Conservation (phyloP, 2,888 invertebrate species). For the Patella pellucida region DNA sequence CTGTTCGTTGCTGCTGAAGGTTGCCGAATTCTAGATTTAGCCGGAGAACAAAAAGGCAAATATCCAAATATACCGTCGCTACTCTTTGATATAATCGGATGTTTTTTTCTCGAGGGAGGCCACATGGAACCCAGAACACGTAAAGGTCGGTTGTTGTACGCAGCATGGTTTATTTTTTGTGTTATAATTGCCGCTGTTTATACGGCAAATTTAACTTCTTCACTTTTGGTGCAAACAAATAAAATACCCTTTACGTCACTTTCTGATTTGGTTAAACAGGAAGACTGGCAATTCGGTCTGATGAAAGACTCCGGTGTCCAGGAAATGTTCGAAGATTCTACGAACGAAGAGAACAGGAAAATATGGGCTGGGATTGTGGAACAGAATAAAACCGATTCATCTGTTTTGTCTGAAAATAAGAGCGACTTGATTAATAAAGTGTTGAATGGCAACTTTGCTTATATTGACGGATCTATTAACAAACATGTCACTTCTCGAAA, state of each 20-base stretch:
- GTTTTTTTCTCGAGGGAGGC: not conserved
- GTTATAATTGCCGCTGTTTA: conserved; percentile 17
- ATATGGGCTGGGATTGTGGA: not conserved
- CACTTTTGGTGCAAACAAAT: not conserved
- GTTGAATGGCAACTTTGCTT: too few species aligned
- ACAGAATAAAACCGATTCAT: not conserved
- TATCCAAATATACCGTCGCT: not conserved
- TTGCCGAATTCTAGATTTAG: not conserved
- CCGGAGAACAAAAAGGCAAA: not conserved
- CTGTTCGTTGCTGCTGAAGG: conserved; percentile 7
- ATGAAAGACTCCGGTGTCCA: not conserved
- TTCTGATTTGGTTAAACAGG: not conserved
- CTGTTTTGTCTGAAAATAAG: not conserved
- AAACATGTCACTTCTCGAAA: not conserved
- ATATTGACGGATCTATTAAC: too few species aligned
- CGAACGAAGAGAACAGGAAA: not conserved
- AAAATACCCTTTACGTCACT: not conserved
- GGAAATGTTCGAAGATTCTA: not conserved
- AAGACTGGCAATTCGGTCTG: not conserved
- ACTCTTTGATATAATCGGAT: conserved; percentile 9
- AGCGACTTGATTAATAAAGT: too few species aligned
- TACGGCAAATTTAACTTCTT: conserved; percentile 11
- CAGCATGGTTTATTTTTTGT: conserved; percentile 20
- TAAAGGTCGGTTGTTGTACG: conserved; percentile 11
- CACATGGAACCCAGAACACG: not conserved